These are phyloP conservation scores for Drosophila azteca DNA, from an alignment of 1,140 invertebrate genomes.

Conservation along the genomic window DNA sequence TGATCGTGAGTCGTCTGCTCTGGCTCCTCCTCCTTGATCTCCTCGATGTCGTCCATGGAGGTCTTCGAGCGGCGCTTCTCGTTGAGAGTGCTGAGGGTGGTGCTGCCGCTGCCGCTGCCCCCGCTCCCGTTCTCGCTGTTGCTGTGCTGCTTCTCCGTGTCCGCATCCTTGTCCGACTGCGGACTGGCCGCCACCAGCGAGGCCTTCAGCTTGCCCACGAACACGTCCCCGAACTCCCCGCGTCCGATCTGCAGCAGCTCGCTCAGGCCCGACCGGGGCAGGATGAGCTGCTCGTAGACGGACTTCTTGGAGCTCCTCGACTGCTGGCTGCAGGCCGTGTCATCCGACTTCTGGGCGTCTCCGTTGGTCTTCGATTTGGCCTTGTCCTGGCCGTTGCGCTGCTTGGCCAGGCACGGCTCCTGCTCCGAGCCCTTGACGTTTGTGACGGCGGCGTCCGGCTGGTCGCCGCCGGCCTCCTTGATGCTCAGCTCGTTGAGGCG, in stretches of 20 bases:
- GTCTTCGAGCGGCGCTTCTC: conserved; percentile 80
- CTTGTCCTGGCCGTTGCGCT: conserved; percentile 75
- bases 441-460: conserved; percentile 42
- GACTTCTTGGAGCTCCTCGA: conserved; percentile 88
- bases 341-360: conserved; percentile 89
- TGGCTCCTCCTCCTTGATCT: conserved; percentile 79
- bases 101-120: conserved; percentile 65
- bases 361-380: conserved; percentile 85
- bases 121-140: conserved; percentile 78
- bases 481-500: conserved; percentile 67
- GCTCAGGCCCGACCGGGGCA: conserved; percentile 89
- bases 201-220: conserved; percentile 85
- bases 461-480: conserved; percentile 72
- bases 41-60: conserved; percentile 81
- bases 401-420: conserved; percentile 82
- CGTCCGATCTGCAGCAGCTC: conserved; percentile 93
- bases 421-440: conserved; percentile 82
- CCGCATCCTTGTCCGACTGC: conserved; percentile 66
- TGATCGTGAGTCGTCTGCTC: conserved; percentile 56
- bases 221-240: conserved; percentile 95
- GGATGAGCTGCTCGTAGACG: conserved; percentile 89
- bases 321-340: conserved; percentile 91
- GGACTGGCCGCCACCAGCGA: conserved; percentile 75
- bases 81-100: conserved; percentile 73
- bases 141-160: conserved; percentile 76